Conservation (phyloP, 2,113 vertebrate species). For the Danionella cerebrum region DNA sequence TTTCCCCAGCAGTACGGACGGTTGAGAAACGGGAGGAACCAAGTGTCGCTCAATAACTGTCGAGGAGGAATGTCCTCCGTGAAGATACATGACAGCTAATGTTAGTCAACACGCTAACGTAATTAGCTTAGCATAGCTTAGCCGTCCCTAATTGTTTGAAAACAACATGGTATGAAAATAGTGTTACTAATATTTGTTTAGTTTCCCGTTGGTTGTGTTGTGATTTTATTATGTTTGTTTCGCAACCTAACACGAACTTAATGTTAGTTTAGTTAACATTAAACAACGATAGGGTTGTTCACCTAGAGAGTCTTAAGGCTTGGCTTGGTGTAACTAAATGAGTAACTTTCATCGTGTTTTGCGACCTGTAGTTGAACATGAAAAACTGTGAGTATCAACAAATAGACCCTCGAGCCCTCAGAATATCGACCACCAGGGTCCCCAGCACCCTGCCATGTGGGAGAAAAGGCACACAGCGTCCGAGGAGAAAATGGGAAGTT, state of each 20-base stretch:
- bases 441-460: slow-evolving; percentile 45
- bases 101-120: slow-evolving; percentile 9
- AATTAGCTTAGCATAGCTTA: not conserved
- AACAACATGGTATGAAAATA: not conserved
- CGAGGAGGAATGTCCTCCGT: not conserved
- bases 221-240: not conserved
- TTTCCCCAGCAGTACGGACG: too few relatives aligned
- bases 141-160: not conserved
- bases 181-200: not conserved
- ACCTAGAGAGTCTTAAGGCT: too few relatives aligned
- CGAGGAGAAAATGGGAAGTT: slow-evolving; percentile 80
- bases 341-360: not conserved
- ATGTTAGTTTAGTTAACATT: too few relatives aligned
- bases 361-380: slow-evolving; percentile 44
- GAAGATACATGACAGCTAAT: slow-evolving; percentile 36
- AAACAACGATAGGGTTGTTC: too few relatives aligned
- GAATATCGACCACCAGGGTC: not conserved
- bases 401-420: slow-evolving; percentile 68
- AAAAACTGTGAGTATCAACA: slow-evolving; percentile 85
- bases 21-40: not conserved
- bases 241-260: too few relatives aligned
- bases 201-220: not conserved
- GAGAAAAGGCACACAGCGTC: slow-evolving; percentile 45
- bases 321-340: not conserved
- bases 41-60: not conserved